Base-by-base conservation (phyloP, 2,888 invertebrate species). In the Julus scanicus region DNA sequence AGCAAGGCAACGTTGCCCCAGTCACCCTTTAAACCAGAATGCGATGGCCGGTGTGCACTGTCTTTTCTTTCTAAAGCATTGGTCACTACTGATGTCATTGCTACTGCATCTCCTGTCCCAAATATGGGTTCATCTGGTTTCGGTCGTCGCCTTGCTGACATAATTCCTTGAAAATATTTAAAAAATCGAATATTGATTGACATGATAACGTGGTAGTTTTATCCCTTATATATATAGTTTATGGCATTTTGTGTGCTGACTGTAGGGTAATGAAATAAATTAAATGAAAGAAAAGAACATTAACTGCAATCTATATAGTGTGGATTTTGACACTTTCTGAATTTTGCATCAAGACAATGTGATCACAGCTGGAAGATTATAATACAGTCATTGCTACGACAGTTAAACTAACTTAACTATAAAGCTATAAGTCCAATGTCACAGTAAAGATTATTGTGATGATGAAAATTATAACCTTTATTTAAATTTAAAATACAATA, bases 1-100 rank as follows among this genome's bases (percentile, higher is more conserved):
- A 99, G 93, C 89, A 99, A 94, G 17, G 95, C 94, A 90, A 99
- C 97, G 92, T 97, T 98, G 5, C 90, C 86, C 88, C 91, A 91
- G 90, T 93, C 93, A 0, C 88, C 88, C 40, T 53, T 40, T 39
- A 88, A 53, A 4, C 88, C 86, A 3, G 49, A 53, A 40, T 48
- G 84, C 8, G 39, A 1, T 4, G n/a, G 29, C 71, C 71, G 71
- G 29, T 29, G 71, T 9, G 20, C 8, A 9, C 29, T 71, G 20
- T 71, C 71, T 1, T 20, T 20, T n/a, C 20, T 71, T n/a, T 71
- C 71, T 6, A 71, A 71, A 29, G 71, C 20, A 71, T 29, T 71
- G 71, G 71, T 71, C 20, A 71, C 71, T 29, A 71, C 71, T 4
- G 71, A 71, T 20, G 71, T 71, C 71, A 71, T 71, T 1, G 71